phyloP scores from a whole-genome alignment of 2,888 invertebrate species.

The Xestobium rufovillosum region DNA sequence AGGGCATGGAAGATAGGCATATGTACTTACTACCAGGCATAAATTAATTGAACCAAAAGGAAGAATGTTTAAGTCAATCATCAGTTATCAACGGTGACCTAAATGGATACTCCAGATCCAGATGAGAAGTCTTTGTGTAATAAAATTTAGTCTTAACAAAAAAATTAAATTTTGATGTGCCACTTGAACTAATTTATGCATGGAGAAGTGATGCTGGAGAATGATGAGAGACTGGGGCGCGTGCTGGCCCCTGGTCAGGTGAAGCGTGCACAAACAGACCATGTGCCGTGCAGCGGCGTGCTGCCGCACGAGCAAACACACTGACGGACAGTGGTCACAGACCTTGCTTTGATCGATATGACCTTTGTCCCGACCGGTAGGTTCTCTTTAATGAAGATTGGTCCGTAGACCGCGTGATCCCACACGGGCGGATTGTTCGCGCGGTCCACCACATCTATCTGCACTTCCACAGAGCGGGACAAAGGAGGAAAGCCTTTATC shows the following conservation, averaged over 20 bases:
- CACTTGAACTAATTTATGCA: background rate
- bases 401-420: slow-evolving; percentile 94
- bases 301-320: slow-evolving; percentile 38
- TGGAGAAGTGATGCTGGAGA: background rate
- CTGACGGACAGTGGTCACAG: slow-evolving; percentile 51
- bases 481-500: slow-evolving; percentile 95
- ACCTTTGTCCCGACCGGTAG: slow-evolving; percentile 96
- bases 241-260: slow-evolving; percentile 51
- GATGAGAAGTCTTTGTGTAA: no score
- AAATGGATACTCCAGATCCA: no score
- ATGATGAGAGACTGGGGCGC: slow-evolving; percentile 46
- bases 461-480: slow-evolving; percentile 94
- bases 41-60: no score
- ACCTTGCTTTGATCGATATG: slow-evolving; percentile 98
- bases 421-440: slow-evolving; percentile 97
- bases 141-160: no score
- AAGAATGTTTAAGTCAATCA: no score
- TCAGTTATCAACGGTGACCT: no score
- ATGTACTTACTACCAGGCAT: no score
- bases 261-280: slow-evolving; percentile 45
- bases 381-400: slow-evolving; percentile 96
- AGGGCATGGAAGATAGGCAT: no score
- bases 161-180: no score
- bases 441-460: slow-evolving; percentile 97
- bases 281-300: slow-evolving; percentile 42